Evolutionary conservation across 2,797 vertebrate genomes (phyloP).

Genomic region (Philypnodon macrostomus): DNA sequence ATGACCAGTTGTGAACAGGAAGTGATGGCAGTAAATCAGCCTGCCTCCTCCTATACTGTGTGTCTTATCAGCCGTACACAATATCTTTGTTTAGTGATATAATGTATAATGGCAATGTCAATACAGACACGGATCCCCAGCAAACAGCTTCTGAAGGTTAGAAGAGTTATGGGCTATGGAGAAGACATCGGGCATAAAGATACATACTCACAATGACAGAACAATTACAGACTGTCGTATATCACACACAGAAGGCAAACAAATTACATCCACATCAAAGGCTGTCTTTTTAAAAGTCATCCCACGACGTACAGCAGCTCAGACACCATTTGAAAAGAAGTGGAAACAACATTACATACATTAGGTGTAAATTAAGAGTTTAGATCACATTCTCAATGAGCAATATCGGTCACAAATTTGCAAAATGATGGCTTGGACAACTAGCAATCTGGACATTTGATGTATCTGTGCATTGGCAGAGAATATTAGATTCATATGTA

Average conservation of each 20-base stretch:
- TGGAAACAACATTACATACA: neutral
- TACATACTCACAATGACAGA: constrained; percentile 57
- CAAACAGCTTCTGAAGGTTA: constrained; percentile 25
- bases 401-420: too few relatives aligned
- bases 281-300: neutral
- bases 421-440: too few relatives aligned
- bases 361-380: too few relatives aligned
- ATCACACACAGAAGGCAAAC: constrained; percentile 19
- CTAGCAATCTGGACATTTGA: too few relatives aligned
- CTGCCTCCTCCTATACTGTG: constrained; percentile 27
- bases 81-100: constrained; percentile 45
- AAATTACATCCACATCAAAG: neutral
- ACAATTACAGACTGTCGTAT: constrained; percentile 52
- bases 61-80: constrained; percentile 10
- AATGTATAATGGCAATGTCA: constrained; percentile 41
- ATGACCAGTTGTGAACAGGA: constrained; percentile 11
- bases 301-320: neutral
- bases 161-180: constrained; percentile 33
- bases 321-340: neutral
- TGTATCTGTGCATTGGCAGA: too few relatives aligned
- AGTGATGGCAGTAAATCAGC: constrained; percentile 17
- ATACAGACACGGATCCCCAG: constrained; percentile 23
- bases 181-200: constrained; percentile 30
- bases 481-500: too few relatives aligned
- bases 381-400: too few relatives aligned